A percentile compares a stretch with the other conserved stretches of the same genome.
Evolutionary conservation across 2,888 invertebrate genomes (phyloP).

Genomic region (Cataglyphis rosenhaueri): DNA sequence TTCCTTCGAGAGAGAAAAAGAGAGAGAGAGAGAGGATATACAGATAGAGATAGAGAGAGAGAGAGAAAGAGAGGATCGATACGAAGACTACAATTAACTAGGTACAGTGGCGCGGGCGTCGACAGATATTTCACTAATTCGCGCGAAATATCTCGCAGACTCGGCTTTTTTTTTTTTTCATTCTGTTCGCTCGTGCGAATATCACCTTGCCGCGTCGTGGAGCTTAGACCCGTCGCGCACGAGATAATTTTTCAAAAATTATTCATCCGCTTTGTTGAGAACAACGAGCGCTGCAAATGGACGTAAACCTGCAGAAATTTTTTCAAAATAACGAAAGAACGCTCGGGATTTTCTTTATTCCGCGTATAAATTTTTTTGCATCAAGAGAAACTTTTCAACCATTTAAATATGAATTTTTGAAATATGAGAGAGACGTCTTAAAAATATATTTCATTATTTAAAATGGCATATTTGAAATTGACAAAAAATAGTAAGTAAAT

Average conservation of each 20-base stretch:
- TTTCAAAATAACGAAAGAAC: slow-evolving; percentile 7
- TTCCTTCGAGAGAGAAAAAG: background rate
- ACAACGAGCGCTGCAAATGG: slow-evolving; percentile 13
- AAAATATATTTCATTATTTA: slow-evolving; percentile 28
- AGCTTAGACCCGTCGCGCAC: background rate
- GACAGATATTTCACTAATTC: slow-evolving; percentile 40
- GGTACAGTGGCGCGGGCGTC: slow-evolving; percentile 33
- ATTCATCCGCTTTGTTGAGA: slow-evolving; percentile 23
- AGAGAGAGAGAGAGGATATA: background rate
- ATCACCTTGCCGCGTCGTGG: background rate
- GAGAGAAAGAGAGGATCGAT: slow-evolving; percentile 29
- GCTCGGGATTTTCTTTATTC: background rate
- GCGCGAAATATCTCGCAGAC: slow-evolving; percentile 42
- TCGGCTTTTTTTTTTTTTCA: slow-evolving; percentile 21
- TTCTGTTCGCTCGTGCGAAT: background rate
- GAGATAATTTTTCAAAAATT: slow-evolving; percentile 46
- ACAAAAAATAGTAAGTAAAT: background rate
- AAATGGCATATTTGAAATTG: slow-evolving; percentile 12
- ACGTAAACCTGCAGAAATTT: background rate
- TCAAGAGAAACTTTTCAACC: background rate
- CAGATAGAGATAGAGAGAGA: no score
- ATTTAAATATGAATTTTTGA: slow-evolving; percentile 32
- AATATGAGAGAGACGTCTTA: slow-evolving; percentile 5
- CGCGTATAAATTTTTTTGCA: slow-evolving; percentile 18
- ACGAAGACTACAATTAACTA: slow-evolving; percentile 48